phyloP scores from a whole-genome alignment of 23 tunicate species.

The Halocynthia roretzi region DNA sequence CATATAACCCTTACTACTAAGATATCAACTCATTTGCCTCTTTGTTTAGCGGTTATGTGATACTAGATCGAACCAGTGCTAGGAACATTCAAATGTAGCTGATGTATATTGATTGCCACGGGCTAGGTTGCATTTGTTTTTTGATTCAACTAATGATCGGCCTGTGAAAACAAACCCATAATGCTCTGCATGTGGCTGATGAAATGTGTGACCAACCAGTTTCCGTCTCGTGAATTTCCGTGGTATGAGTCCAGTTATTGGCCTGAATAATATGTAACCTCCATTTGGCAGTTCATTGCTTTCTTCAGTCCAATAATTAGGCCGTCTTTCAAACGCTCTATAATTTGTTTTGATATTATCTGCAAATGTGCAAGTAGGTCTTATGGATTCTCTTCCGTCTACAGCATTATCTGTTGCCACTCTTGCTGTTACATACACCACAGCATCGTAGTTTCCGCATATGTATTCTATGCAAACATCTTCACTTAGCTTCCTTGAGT shows the following conservation, averaged over 20 bases:
- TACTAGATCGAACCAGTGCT: neutral
- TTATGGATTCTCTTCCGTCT: neutral
- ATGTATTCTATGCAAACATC: constrained; percentile 68
- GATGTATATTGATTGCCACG: neutral
- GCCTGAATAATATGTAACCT: neutral
- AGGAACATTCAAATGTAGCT: constrained; percentile 5
- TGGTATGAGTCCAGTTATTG: neutral
- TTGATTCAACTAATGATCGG: constrained; percentile 4
- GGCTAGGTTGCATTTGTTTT: constrained; percentile 5
- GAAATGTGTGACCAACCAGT: neutral
- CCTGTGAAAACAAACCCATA: constrained; percentile 4
- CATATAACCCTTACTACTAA: too few relatives aligned
- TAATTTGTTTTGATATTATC: too few relatives aligned
- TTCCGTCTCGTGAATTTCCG: neutral
- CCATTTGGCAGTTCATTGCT: neutral
- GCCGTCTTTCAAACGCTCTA: too few relatives aligned
- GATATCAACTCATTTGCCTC: too few relatives aligned
- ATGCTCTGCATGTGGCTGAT: neutral
- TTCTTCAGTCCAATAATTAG: too few relatives aligned
- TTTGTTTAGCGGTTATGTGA: too few relatives aligned
- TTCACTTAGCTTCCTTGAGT: neutral
- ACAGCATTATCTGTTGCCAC: neutral
- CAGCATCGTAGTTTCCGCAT: constrained; percentile 37
- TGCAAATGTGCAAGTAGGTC: too few relatives aligned
- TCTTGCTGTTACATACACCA: constrained; percentile 36